Evolutionary conservation across 2,888 invertebrate species (phyloP).

Genomic region (Abscondita cerata): DNA sequence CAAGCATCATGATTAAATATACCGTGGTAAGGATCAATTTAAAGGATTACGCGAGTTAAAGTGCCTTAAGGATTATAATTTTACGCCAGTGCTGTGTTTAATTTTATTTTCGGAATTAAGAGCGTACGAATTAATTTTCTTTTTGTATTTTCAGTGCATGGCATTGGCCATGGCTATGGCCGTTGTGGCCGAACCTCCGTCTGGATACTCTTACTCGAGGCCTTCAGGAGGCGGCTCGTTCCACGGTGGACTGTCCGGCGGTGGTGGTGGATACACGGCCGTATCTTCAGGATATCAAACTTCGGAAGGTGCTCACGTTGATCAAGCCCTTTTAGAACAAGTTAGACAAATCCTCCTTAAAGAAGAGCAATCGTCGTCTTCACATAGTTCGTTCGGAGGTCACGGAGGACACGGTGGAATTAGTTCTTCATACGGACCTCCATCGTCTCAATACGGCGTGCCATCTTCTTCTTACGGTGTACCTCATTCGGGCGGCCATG

Average conservation of each 20-base stretch:
- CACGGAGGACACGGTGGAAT: conserved; percentile 62
- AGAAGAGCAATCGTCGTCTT: conserved; percentile 73
- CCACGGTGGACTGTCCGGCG: conserved; percentile 61
- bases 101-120: neutral
- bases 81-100: neutral
- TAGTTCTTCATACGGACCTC: conserved; percentile 61
- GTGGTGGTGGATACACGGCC: conserved; percentile 77
- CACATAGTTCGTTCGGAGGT: conserved; percentile 61
- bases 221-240: conserved; percentile 63
- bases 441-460: conserved; percentile 71
- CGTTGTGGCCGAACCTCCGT: conserved; percentile 77
- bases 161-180: conserved; percentile 80
- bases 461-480: conserved; percentile 74
- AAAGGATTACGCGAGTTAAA: conserved; percentile 45
- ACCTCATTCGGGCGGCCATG: conserved; percentile 64
- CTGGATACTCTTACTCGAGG: conserved; percentile 78
- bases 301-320: conserved; percentile 83
- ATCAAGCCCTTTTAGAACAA: conserved; percentile 80
- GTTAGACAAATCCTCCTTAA: conserved; percentile 84
- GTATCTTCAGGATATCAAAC: conserved; percentile 82
- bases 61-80: conserved; percentile 17
- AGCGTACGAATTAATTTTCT: conserved; percentile 13
- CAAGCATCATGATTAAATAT: conserved; percentile 60
- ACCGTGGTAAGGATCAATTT: conserved; percentile 56
- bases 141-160: conserved; percentile 67